Conservation (phyloP, 2,113 vertebrate genomes). For the Sinocyclocheilus maitianheensis region DNA sequence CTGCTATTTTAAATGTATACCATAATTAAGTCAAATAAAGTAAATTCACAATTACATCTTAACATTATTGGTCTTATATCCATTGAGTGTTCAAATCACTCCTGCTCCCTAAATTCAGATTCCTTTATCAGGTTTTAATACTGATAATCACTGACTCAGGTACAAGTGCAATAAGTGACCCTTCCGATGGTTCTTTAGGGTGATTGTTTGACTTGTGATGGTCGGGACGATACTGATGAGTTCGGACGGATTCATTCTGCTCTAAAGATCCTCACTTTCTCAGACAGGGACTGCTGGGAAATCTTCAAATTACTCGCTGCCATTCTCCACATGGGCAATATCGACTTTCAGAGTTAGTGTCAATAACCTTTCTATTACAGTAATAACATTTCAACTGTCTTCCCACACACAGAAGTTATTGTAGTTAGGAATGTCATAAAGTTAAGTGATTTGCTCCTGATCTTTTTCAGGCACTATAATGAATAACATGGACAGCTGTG, state of each 20-base stretch:
- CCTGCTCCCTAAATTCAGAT: background rate
- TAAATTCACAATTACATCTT: background rate
- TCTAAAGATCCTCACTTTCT: constrained; percentile 88
- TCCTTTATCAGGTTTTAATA: background rate
- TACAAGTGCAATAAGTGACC: background rate
- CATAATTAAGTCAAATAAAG: background rate
- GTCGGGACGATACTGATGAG: constrained; percentile 80
- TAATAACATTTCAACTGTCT: background rate
- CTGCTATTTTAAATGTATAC: background rate
- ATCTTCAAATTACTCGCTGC: constrained; percentile 88
- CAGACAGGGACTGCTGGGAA: constrained; percentile 82
- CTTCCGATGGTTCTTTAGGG: constrained; percentile 72
- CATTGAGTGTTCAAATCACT: background rate
- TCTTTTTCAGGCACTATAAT: constrained; percentile 73
- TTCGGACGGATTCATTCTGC: constrained; percentile 81
- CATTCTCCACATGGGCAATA: constrained; percentile 89
- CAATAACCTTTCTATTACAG: background rate
- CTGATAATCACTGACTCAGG: background rate
- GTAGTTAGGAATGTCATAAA: background rate
- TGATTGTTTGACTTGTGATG: constrained; percentile 75
- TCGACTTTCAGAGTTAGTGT: constrained; percentile 83
- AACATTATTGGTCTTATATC: background rate
- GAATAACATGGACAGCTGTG: constrained; percentile 87
- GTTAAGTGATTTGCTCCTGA: constrained; percentile 28
- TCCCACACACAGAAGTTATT: background rate